phyloP scores from a whole-genome alignment of 2,113 vertebrate genomes.

The Noctilio leporinus region DNA sequence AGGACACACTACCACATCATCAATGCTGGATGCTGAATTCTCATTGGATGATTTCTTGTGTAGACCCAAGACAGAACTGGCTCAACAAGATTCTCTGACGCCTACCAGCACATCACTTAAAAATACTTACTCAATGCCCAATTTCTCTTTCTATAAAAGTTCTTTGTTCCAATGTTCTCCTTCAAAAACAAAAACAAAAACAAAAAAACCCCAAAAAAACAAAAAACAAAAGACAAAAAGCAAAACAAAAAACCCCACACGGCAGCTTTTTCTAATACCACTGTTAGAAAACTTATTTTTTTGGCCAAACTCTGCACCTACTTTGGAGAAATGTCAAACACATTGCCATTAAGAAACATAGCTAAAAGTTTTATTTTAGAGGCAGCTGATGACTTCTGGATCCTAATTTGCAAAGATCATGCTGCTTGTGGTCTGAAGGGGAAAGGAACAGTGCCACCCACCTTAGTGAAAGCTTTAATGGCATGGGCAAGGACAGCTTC shows the following conservation, averaged over 20 bases:
- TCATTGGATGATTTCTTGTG: background rate
- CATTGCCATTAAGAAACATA: background rate
- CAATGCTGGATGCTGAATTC: background rate
- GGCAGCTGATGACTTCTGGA: background rate
- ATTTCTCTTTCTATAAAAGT: background rate
- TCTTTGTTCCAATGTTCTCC: slow-evolving; percentile 28
- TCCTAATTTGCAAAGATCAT: background rate
- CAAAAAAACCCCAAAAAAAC: too few relatives aligned
- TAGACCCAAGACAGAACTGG: background rate
- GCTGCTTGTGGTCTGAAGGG: background rate
- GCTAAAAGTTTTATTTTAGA: background rate
- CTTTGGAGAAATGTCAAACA: background rate
- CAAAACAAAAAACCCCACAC: background rate
- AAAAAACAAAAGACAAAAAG: too few relatives aligned
- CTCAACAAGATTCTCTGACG: slow-evolving; percentile 4
- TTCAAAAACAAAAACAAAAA: too few relatives aligned
- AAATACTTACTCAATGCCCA: slow-evolving; percentile 17
- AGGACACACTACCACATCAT: background rate
- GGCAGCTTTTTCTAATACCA: slow-evolving; percentile 30
- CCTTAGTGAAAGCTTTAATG: slow-evolving; percentile 93
- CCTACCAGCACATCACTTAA: background rate
- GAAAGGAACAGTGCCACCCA: slow-evolving; percentile 61
- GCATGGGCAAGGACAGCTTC: slow-evolving; percentile 84
- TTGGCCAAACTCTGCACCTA: background rate
- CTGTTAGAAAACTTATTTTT: background rate